Base-by-base conservation (phyloP, 2,113 vertebrate genomes). In the Dendropsophus ebraccatus region DNA sequence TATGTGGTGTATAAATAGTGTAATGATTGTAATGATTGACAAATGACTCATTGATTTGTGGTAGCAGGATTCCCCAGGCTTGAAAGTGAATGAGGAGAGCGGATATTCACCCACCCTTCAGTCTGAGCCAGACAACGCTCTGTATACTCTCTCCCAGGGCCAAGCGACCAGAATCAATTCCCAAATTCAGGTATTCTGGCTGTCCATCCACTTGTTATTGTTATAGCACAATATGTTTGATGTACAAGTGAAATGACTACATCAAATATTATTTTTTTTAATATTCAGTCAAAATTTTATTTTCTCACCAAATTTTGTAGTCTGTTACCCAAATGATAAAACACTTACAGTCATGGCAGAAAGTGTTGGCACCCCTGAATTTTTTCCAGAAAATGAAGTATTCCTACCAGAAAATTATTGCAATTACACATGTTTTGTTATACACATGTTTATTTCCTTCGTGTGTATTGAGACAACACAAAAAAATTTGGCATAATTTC, bases 11-110 rank as follows among this genome's bases (percentile, higher is more conserved):
- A 89, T 78, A 52, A 45, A 60, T 56, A 60, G 77, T 81, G 37
- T 65, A 81, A 58, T 17, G 16, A 77, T 32, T 88, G 91, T 90
- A 91, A 91, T 89, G 87, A 92, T 88, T 92, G 75, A 93, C 91
- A 91, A 91, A 88, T 92, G 87, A 93, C 88, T 93, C 90, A 92
- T 93, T 93, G 91, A 92, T 93, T 93, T 92, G 83, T 93, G 92
- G 91, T 91, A 93, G 92, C 90, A 91, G 91, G 90, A 89, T 88
- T 91, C 90, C 92, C 91, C 91, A 92, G 91, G 92, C 91, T 93
- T 92, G 92, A 92, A 88, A 91, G 91, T 92, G 91, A 88, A 91
- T 92, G 91, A 93, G 92, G 91, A 91, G 88, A 92, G 91, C 92
- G 92, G 91, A 93, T 89, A 92, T 92, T 93, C 92, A 92, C 90